Percentiles rank a stretch among this genome's conserved stretches.
Evolutionary conservation across 1,140 invertebrate genomes (phyloP).

Genomic region (Holcopasites calliopsidis): DNA sequence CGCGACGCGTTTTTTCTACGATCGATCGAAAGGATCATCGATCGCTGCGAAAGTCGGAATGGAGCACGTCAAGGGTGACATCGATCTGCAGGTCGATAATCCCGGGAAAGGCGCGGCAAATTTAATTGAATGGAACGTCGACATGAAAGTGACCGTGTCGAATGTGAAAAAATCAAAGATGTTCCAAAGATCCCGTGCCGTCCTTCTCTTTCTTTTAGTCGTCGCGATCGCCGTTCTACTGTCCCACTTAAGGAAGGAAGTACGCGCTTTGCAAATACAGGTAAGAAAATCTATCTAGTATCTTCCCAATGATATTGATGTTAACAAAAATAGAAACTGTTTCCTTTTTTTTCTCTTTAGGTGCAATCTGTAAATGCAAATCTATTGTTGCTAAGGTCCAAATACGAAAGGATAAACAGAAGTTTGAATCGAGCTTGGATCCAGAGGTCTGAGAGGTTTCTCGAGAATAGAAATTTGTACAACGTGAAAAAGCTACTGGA

Average conservation of each 20-base stretch:
- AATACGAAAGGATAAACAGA: constrained; percentile 61
- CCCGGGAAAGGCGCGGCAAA: constrained; percentile 48
- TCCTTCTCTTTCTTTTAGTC: constrained; percentile 51
- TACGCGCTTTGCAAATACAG: constrained; percentile 61
- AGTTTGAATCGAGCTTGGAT: constrained; percentile 52
- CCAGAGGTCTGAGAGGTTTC: neutral
- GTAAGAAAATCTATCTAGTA: constrained; percentile 44
- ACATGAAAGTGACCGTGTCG: constrained; percentile 69
- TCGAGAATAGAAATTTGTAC: neutral
- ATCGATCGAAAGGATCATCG: constrained; percentile 7
- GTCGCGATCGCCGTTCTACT: constrained; percentile 48
- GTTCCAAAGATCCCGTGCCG: constrained; percentile 50
- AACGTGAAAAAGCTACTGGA: neutral
- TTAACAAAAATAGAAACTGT: neutral
- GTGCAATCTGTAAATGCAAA: constrained; percentile 62
- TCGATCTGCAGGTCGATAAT: constrained; percentile 44
- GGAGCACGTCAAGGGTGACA: constrained; percentile 50
- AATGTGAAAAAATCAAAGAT: constrained; percentile 63
- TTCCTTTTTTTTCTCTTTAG: constrained; percentile 52
- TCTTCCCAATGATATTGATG: neutral
- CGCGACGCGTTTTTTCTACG: neutral
- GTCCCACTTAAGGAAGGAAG: constrained; percentile 60
- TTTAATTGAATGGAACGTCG: constrained; percentile 70
- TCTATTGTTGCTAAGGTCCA: constrained; percentile 57
- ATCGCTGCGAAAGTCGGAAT: constrained; percentile 51